Base-by-base conservation (phyloP, 2,113 vertebrate genomes). In the Falco punctatus region DNA sequence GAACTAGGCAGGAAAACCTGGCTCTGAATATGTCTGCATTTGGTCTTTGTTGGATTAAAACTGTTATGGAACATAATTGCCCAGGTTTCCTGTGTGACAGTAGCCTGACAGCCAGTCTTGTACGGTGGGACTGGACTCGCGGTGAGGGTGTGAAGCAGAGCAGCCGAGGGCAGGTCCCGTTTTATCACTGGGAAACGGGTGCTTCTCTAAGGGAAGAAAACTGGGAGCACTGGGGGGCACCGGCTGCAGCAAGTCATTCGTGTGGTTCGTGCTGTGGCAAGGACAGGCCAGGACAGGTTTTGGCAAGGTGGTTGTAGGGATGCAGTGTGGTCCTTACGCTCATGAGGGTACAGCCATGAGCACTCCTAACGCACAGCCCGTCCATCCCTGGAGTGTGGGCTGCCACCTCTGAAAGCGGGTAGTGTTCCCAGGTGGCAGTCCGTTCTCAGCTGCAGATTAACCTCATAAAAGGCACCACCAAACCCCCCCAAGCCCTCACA, bases 361-460 rank as follows among this genome's bases (percentile, higher is more conserved):
- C 35, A 3, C 30, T 22, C 30, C 22, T 20, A 48, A 40, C 1
- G 17, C 38, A 44, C 32, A n/a, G 32, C 61, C 22, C 3, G 1
- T 17, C 35, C 8, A 1, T 24, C 22, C 72, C n/a, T 1, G 1
- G 17, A 15, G n/a, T 3, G 2, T 4, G 6, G 9, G 8, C 48
- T 33, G 38, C 0, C 22, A 8, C 57, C 66, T n/a, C 54, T 73
- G 61, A 13, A 22, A 57, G 79, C 4, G 44, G 20, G 57, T 19
- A 59, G 35, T n/a, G 11, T 24, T 57, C 62, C 73, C 18, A 6
- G 61, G 66, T 35, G 71, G 52, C 44, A 55, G 11, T 46, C 57
- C 11, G 3, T 27, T 32, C 51, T 48, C 52, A 49, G 51, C 46
- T 65, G 80, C 65, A 13, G 44, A 19, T 57, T 54, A 70, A 49